Base-by-base conservation (phyloP, 2,888 invertebrate genomes). In the Aporophyla lueneburgensis region DNA sequence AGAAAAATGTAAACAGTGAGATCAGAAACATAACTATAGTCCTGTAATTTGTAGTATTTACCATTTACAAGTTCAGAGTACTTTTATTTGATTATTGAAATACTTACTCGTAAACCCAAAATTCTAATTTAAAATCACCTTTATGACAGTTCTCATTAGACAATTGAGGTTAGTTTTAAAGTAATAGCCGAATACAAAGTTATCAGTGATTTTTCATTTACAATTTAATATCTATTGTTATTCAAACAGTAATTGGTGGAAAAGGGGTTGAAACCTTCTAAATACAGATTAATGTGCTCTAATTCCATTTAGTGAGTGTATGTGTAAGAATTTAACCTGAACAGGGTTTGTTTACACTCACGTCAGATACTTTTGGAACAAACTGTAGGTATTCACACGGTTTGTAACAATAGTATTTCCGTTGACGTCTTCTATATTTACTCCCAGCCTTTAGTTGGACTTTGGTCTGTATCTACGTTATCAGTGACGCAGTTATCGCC, bases 401-500 rank as follows among this genome's bases (percentile, higher is more conserved):
- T 51, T 53, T 49, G 12, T 46, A 71, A 46, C 33, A 65, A 53
- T 71, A 63, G 40, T 62, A 59, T 69, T 61, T 67, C 56, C 51
- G 43, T 63, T 54, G 24, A 77, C 59, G 43, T 46, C 33, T 67
- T 46, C 33, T 67, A 24, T 69, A 71, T 73, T 40, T 69, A 51
- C 56, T 72, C 56, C 33, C 19, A 81, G 59, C 53, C 49, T 24
- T 40, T 33, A 82, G 49, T 54, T 77, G 65, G 80, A 83, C 83
- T 83, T 83, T 71, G 70, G 14, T 27, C 61, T 40, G 33, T 12
- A n/a, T 43, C 19, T 66, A 51, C 59, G 71, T 63, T 84, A 85
- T 85, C 85, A 65, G 40, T 85, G 85, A 85, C 85, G 85, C 71
- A 84, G 51, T 71, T 73, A 79, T 62, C 68, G 62, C 40, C 53